Conservation (phyloP, 2,113 vertebrate genomes). For the Strix aluco region DNA sequence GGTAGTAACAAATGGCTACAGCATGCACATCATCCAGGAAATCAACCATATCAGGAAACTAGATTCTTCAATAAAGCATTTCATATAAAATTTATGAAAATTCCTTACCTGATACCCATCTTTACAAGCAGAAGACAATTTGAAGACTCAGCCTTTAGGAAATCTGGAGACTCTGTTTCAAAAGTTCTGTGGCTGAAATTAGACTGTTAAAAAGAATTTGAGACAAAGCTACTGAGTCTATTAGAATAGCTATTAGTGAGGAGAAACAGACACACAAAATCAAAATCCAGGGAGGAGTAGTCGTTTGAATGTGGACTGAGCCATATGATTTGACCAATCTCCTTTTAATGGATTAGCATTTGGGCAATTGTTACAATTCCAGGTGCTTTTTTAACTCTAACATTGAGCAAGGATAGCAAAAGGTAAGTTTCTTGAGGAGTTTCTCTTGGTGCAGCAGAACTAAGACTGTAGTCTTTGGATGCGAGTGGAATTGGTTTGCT, state of each 20-base stretch:
- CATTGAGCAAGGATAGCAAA: neutral
- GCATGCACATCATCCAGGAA: neutral
- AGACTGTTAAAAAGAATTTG: neutral
- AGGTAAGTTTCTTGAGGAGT: neutral
- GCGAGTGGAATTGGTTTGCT: neutral
- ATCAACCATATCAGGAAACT: neutral
- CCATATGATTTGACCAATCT: neutral
- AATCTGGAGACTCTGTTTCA: neutral
- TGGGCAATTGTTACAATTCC: neutral
- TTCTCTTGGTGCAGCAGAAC: neutral
- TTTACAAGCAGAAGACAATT: neutral
- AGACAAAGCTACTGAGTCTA: neutral
- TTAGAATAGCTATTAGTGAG: neutral
- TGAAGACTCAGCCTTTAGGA: neutral
- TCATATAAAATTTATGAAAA: neutral
- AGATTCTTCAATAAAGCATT: neutral
- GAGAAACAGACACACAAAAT: neutral
- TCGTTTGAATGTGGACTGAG: neutral
- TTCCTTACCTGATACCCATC: neutral
- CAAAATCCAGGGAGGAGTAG: neutral
- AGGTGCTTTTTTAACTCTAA: neutral
- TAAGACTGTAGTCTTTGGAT: neutral
- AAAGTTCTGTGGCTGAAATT: neutral
- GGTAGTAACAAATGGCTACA: neutral
- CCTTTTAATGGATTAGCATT: neutral